phyloP scores from a whole-genome alignment of 2,797 vertebrate genomes.

The Muscicapa striata region DNA sequence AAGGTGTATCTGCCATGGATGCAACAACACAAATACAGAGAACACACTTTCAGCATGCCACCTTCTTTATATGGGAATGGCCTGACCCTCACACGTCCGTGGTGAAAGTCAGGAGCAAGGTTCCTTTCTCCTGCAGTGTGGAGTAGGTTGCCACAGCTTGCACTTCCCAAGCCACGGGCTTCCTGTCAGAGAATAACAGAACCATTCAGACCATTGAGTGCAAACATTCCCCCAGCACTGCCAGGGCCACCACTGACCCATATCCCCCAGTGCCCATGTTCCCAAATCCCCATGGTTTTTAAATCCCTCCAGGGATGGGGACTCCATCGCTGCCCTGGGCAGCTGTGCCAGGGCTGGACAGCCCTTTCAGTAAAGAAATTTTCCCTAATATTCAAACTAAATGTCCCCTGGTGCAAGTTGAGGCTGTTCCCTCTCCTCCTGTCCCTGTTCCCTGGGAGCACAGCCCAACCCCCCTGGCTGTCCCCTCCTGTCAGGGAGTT shows the following conservation, averaged over 20 bases:
- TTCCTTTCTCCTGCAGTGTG: neutral
- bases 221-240: neutral
- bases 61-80: neutral
- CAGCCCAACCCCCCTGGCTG: fast-evolving
- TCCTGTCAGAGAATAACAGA: neutral
- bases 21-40: neutral
- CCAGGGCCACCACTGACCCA: neutral
- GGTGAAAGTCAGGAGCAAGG: neutral
- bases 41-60: fast-evolving
- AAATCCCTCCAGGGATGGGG: neutral
- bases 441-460: neutral
- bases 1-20: neutral
- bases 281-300: neutral
- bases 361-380: too few relatives aligned
- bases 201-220: fast-evolving
- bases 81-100: neutral
- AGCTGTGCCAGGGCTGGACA: neutral
- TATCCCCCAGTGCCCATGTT: too few relatives aligned
- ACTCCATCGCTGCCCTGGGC: neutral
- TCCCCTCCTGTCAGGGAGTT: neutral
- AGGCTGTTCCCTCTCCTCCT: fast-evolving
- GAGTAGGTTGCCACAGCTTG: neutral
- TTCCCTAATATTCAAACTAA: neutral
- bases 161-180: neutral
- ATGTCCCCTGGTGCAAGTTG: neutral